Base-by-base conservation (phyloP, 2,113 vertebrate species). In the Aegotheles bennettii region DNA sequence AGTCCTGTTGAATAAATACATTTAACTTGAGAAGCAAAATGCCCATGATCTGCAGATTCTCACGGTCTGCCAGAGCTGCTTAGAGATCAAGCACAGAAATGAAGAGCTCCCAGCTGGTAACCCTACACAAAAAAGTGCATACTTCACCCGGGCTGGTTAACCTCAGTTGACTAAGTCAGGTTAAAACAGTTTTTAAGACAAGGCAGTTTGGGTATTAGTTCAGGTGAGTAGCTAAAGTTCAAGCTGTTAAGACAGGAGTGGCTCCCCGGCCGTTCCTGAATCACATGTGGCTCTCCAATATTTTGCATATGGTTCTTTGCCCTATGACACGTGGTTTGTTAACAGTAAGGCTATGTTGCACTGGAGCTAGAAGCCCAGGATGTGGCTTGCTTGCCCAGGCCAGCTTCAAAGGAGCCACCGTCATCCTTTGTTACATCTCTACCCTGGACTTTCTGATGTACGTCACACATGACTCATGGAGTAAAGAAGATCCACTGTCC, bases 381-480 rank as follows among this genome's bases (percentile, higher is more conserved):
- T 40, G 47, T 42, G 43, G n/a, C 51, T 89, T 81, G 11, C 54
- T 69, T 81, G 47, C 59, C 42, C 60, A 45, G 19, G 3, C 5
- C 53, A 61, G 33, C 60, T 73, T 33, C 60, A 87, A 45, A 87
- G 74, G 23, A 95, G 61, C 53, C 77, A 61, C 18, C 3, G 0
- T 11, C 28, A 68, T 23, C 15, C 15, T 87, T 43, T 76, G 57
- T 38, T 9, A 16, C 38, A 24, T 57, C 3, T 0, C 48, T 26
- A 9, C 19, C 19, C 40, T 4, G 1, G 16, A 5, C 24, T 13
- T 28, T 31, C 71, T 48, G 79, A 19, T 29, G n/a, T 19, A 45
- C 1, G 2, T 60, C 67, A 6, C 23, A 14, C 3, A 19, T 20
- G 54, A 48, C 54, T 76, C 29, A 3, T 0, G 36, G 45, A 14